Conservation (phyloP, 2,797 vertebrate genomes). For the Pachyuromys duprasi region DNA sequence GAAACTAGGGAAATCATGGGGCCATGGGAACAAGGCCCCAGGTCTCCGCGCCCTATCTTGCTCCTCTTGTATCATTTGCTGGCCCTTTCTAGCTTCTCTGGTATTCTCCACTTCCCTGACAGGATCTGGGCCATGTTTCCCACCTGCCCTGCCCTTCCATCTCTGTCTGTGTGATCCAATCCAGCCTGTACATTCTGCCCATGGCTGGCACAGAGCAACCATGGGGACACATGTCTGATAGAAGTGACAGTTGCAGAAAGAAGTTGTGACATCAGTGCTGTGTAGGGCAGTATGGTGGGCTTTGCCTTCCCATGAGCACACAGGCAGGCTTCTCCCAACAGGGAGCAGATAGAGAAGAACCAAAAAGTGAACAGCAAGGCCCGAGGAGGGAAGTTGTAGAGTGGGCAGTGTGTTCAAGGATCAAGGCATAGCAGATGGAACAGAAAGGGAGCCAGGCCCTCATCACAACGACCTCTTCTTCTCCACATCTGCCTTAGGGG, state of each 20-base stretch:
- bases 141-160: too few relatives aligned
- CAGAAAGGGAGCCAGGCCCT: not conserved
- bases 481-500: not conserved
- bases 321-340: not conserved
- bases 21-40: not conserved
- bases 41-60: not conserved
- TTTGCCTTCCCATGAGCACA: not conserved
- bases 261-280: not conserved
- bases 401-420: not conserved
- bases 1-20: not conserved
- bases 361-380: not conserved
- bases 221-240: not conserved
- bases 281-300: not conserved
- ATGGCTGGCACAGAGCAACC: too few relatives aligned
- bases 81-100: not conserved
- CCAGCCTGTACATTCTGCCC: not conserved
- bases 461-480: rapidly evolving
- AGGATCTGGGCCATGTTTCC: too few relatives aligned
- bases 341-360: too few relatives aligned
- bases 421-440: rapidly evolving
- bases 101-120: not conserved
- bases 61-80: not conserved
- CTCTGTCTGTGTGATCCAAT: not conserved
- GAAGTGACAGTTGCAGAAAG: not conserved
- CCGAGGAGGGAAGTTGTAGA: not conserved